phyloP scores from a whole-genome alignment of 2,113 vertebrate species.

The Calyptommatus sinebrachiatus region DNA sequence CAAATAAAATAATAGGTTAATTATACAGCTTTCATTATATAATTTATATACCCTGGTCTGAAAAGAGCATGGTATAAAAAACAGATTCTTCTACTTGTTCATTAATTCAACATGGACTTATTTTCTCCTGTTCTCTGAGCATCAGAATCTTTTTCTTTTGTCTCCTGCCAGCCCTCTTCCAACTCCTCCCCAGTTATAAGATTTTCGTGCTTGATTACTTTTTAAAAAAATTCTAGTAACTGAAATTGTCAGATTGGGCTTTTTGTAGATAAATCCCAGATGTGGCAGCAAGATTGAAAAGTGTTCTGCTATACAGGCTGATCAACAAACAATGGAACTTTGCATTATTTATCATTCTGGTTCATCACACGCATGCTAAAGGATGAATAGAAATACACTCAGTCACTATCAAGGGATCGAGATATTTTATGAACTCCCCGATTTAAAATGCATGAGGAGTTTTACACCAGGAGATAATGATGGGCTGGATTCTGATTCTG shows the following conservation, averaged over 20 bases:
- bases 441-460: background rate
- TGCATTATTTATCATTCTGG: conserved; percentile 22
- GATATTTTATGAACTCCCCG: background rate
- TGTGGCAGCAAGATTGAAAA: conserved; percentile 17
- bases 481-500: background rate
- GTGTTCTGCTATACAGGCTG: conserved; percentile 18
- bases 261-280: conserved; percentile 28
- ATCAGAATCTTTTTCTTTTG: background rate
- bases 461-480: background rate
- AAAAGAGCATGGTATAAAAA: too few relatives aligned
- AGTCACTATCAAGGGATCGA: conserved; percentile 5
- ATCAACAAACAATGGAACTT: background rate
- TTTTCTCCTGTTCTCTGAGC: background rate
- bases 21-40: too few relatives aligned
- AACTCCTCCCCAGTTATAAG: background rate
- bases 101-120: background rate
- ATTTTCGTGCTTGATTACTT: background rate
- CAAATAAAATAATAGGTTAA: too few relatives aligned
- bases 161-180: background rate
- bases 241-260: background rate
- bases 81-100: too few relatives aligned
- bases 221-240: background rate
- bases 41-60: too few relatives aligned
- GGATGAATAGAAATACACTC: background rate
- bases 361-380: conserved; percentile 8